A percentile compares a stretch with the other conserved stretches of the same genome.
Conservation (phyloP, 2,888 invertebrate species). For the Drosophila siamana region DNA sequence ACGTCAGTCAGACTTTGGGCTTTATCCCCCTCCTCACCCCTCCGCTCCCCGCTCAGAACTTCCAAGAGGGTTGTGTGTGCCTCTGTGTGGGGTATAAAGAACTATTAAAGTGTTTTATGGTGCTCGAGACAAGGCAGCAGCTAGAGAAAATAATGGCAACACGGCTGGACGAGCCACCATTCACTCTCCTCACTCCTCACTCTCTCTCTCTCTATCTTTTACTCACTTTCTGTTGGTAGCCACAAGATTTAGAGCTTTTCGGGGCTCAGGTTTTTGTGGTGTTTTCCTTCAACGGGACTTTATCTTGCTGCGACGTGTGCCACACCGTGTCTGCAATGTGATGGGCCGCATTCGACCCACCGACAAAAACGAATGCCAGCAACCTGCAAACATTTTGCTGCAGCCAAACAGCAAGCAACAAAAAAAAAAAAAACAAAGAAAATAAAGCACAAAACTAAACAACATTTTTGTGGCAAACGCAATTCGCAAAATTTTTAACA, state of each 20-base stretch:
- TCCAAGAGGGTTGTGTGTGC: slow-evolving; percentile 18
- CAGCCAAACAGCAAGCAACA: neutral
- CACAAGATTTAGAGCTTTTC: slow-evolving; percentile 67
- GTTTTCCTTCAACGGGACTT: slow-evolving; percentile 59
- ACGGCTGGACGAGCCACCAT: slow-evolving; percentile 67
- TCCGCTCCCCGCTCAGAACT: too few relatives aligned
- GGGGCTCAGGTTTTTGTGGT: slow-evolving; percentile 62
- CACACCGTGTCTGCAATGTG: slow-evolving; percentile 22
- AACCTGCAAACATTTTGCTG: slow-evolving; percentile 35
- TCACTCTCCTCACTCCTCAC: neutral
- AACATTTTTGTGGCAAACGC: slow-evolving; percentile 6
- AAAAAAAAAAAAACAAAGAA: too few relatives aligned
- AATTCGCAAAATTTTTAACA: neutral
- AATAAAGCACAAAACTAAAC: slow-evolving; percentile 1
- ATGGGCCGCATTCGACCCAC: slow-evolving; percentile 11
- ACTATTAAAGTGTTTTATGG: slow-evolving; percentile 86
- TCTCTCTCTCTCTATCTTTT: neutral
- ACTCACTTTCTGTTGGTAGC: slow-evolving; percentile 15
- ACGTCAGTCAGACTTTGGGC: slow-evolving; percentile 48
- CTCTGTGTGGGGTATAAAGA: slow-evolving; percentile 62
- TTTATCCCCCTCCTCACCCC: neutral
- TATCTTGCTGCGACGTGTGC: slow-evolving; percentile 58
- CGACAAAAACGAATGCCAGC: neutral
- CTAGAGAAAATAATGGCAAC: slow-evolving; percentile 83
- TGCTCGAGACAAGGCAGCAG: slow-evolving; percentile 83